Conservation (phyloP, 2,113 vertebrate genomes). For the Chaetura pelagica region DNA sequence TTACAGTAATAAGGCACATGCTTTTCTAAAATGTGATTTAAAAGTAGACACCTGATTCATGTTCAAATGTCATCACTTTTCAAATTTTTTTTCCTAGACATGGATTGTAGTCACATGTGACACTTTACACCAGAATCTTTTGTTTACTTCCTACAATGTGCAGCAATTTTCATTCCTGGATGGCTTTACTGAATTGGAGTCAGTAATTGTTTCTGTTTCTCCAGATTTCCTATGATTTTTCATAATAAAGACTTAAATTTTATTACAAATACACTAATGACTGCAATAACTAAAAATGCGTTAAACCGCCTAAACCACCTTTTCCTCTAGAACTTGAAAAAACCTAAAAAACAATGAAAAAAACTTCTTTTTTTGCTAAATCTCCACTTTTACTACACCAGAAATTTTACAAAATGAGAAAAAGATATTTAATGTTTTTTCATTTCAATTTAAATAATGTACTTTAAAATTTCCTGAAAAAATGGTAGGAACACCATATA, state of each 20-base stretch:
- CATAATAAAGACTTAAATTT: background rate
- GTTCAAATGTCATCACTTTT: background rate
- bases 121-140: background rate
- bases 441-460: background rate
- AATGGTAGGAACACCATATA: fast-evolving
- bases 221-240: background rate
- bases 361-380: background rate
- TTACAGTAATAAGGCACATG: background rate
- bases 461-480: background rate
- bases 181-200: background rate
- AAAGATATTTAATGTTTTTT: background rate
- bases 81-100: background rate
- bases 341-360: background rate
- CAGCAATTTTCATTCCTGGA: background rate
- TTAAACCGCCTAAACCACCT: background rate
- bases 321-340: background rate
- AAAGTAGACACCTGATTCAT: background rate
- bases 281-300: background rate
- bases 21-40: background rate
- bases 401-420: background rate
- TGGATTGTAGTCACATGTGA: background rate
- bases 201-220: background rate
- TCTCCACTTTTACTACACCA: background rate
- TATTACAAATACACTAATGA: background rate
- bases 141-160: background rate